Percentiles rank a stretch among this genome's conserved stretches.
Conservation (phyloP, 2,113 vertebrate species). For the Erinaceus europaeus region DNA sequence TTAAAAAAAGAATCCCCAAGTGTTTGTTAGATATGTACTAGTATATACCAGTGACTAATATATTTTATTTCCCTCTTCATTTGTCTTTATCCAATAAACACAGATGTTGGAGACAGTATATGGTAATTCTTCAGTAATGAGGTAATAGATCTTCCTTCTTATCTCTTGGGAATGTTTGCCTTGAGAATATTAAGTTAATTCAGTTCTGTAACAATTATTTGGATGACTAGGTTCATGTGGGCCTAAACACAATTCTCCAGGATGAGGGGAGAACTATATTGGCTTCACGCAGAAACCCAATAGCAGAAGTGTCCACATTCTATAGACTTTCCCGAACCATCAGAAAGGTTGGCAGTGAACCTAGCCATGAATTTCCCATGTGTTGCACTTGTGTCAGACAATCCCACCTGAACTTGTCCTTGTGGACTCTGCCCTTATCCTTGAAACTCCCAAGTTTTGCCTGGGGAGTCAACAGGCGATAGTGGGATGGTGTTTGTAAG, state of each 20-base stretch:
- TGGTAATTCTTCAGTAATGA: background rate
- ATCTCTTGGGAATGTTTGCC: background rate
- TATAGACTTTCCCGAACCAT: background rate
- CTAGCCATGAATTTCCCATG: background rate
- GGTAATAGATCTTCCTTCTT: background rate
- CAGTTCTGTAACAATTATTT: background rate
- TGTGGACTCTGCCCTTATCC: background rate
- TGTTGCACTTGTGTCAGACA: background rate
- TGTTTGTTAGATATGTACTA: background rate
- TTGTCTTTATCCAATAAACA: background rate
- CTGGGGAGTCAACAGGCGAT: background rate
- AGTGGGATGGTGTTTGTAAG: conserved; percentile 36
- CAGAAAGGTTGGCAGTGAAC: background rate
- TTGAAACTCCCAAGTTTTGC: background rate
- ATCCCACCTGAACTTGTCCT: background rate
- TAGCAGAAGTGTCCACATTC: background rate
- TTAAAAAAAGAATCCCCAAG: background rate
- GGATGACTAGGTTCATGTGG: background rate
- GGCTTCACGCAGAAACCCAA: background rate
- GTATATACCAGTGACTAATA: background rate
- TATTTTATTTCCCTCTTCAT: background rate
- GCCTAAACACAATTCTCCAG: background rate
- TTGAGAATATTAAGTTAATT: background rate
- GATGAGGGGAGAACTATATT: no score
- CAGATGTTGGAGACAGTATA: background rate